A percentile compares a stretch with the other conserved stretches of the same genome.
These are phyloP conservation scores for Rotaria socialis DNA, from an alignment of 2,888 invertebrate species.

Conservation along the genomic window DNA sequence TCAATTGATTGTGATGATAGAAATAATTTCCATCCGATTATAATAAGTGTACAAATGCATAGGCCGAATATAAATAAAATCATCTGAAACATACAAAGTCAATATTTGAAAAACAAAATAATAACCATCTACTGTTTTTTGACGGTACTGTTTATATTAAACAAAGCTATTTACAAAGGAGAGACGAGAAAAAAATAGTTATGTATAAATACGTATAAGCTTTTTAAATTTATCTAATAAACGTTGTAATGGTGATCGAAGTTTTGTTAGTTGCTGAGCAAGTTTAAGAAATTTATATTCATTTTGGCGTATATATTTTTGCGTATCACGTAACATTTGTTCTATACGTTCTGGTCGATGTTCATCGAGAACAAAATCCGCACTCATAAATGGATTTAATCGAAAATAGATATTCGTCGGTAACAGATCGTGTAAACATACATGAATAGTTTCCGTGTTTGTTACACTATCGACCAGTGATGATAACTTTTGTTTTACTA, in stretches of 20 bases:
- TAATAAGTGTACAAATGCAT: not conserved
- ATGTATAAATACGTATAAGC: not conserved
- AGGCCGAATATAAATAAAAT: not conserved
- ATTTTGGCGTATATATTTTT: slow-evolving; percentile 43
- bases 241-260: slow-evolving; percentile 35
- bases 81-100: not conserved
- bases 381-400: slow-evolving; percentile 65
- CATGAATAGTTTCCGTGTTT: slow-evolving; percentile 56
- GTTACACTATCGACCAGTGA: slow-evolving; percentile 48
- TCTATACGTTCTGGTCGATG: slow-evolving; percentile 42
- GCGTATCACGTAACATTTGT: slow-evolving; percentile 43
- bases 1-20: not conserved
- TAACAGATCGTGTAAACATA: slow-evolving; percentile 53
- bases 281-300: slow-evolving; percentile 44
- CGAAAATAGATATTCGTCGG: slow-evolving; percentile 73
- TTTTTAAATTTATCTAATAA: not conserved
- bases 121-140: not conserved
- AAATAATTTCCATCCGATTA: not conserved
- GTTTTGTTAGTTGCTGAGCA: slow-evolving; percentile 18
- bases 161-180: not conserved
- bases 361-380: slow-evolving; percentile 44
- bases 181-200: not conserved
- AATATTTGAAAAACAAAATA: not conserved
- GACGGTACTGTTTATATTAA: not conserved
- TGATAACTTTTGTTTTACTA: slow-evolving; percentile 42